Percentiles rank a stretch among this genome's conserved stretches.
phyloP scores from a whole-genome alignment of 2,797 vertebrate species.

The Coendou prehensilis region DNA sequence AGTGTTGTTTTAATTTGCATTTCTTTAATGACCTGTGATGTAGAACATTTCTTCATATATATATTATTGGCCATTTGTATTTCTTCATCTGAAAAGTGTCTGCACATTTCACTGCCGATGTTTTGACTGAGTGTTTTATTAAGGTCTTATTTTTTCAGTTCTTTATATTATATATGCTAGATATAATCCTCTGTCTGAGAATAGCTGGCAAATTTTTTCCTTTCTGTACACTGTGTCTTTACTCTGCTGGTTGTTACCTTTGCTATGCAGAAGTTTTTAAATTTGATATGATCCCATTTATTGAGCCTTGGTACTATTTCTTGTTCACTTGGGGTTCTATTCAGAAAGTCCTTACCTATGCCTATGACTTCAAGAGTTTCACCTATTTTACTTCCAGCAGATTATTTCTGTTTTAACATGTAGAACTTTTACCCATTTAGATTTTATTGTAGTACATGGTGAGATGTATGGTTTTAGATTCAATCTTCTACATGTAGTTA shows the following conservation, averaged over 20 bases:
- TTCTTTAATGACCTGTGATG: not conserved
- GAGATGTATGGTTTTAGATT: not conserved
- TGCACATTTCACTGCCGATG: not conserved
- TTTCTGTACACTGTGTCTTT: not conserved
- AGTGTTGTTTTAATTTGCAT: not conserved
- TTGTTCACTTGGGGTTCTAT: not conserved
- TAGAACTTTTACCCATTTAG: not conserved
- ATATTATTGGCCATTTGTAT: not conserved
- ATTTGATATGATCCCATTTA: not conserved
- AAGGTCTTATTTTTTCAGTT: not conserved
- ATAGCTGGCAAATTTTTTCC: not conserved
- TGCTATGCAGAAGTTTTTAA: not conserved
- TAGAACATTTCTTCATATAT: not conserved
- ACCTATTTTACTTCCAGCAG: no score
- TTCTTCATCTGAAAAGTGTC: not conserved
- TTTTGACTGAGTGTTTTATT: not conserved
- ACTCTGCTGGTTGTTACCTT: not conserved
- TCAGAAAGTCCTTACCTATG: not conserved
- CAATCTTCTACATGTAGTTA: not conserved
- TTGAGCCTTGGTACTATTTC: not conserved
- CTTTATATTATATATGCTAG: not conserved
- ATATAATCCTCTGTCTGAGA: not conserved
- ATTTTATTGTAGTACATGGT: not conserved
- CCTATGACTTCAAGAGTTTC: not conserved
- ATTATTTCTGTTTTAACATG: not conserved